Base-by-base conservation (phyloP, 1,140 invertebrate genomes). In the Pachypeltis micranthus region DNA sequence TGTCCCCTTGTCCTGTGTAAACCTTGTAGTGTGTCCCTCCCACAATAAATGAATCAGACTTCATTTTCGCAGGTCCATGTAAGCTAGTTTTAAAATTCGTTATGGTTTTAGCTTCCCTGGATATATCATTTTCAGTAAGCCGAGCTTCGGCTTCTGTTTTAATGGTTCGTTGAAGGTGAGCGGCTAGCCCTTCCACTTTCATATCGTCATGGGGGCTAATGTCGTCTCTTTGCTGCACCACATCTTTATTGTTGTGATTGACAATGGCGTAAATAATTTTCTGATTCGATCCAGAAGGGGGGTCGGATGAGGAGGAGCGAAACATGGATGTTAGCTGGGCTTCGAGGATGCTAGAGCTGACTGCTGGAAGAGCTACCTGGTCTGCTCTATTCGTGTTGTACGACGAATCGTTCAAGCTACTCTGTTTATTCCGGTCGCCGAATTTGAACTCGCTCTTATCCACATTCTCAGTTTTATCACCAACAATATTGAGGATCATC, bases 271-370 rank as follows among this genome's bases (percentile, higher is more conserved):
- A 62, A 26, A 61, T 44, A 55, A 57, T 62, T 23, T 62, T 60
- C 47, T 65, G 63, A 21, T 51, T 51, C 7, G 47, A 51, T 4
- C 47, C 23, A 21, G 47, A 10, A 19, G 61, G 39, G n/a, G 64
- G 39, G 31, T 34, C 23, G 2, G 26, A 61, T 25, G 56, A 44
- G 7, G 25, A 59, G 2, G 63, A 34, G 25, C 64, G 56, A 4
- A 65, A 25, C 64, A 65, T 65, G 19, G 65, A 63, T 16, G 65
- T 66, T 25, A 68, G 44, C 39, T 68, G 67, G 24, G 67, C 67
- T 65, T 68, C 67, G 54, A 68, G 39, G 31, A 68, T 68, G 59
- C 67, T 68, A n/a, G 67, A 68, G 56, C 67, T 65, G 24, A 65
- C 54, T 16, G 61, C 26, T 29, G 57, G 57, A 14, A 59, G 31